Evolutionary conservation across 2,888 invertebrate species (phyloP), one percentile per base, ranked within the genome.

Genomic region (Baronia brevicornis): DNA sequence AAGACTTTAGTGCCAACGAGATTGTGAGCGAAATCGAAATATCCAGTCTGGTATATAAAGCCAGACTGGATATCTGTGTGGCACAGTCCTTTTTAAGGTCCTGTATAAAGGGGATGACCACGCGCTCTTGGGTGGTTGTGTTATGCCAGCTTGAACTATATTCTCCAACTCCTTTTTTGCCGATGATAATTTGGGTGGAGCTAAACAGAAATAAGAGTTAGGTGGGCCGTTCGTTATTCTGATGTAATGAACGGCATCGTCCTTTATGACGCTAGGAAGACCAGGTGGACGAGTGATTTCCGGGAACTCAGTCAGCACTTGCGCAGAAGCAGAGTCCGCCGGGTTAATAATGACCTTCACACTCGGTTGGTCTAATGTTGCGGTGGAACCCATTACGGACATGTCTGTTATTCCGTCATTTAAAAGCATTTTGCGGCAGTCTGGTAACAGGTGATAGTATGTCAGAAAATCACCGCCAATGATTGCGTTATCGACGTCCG

Each of bases 31-130:
- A n/a, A n/a, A n/a, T n/a, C n/a, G n/a, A n/a, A n/a, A n/a, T n/a
- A n/a, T n/a, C n/a, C n/a, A n/a, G n/a, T n/a, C n/a, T n/a, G n/a
- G n/a, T n/a, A n/a, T n/a, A n/a, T n/a, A n/a, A n/a, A n/a, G n/a
- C n/a, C n/a, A n/a, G n/a, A n/a, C n/a, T n/a, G n/a, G n/a, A n/a
- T n/a, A n/a, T n/a, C n/a, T n/a, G n/a, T n/a, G n/a, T n/a, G n/a
- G n/a, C n/a, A n/a, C n/a, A n/a, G 7, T 30, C 31, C 24, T 42
- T 42, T 33, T 59, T 61, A 1, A 44, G 45, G 3, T 44, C 52
- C 38, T 23, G 31, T 55, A 56, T 0, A 61, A 39, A 3, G 52
- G 54, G 1, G 48, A 50, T 3, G 60, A 31, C 63, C 59, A 66
- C 3, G 48, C 34, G 22, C 54, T 53, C 6, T 41, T 23, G 6